A percentile compares a stretch with the other conserved stretches of the same genome.
phyloP scores from a whole-genome alignment of 2,113 vertebrate species.

The Ellobius talpinus region DNA sequence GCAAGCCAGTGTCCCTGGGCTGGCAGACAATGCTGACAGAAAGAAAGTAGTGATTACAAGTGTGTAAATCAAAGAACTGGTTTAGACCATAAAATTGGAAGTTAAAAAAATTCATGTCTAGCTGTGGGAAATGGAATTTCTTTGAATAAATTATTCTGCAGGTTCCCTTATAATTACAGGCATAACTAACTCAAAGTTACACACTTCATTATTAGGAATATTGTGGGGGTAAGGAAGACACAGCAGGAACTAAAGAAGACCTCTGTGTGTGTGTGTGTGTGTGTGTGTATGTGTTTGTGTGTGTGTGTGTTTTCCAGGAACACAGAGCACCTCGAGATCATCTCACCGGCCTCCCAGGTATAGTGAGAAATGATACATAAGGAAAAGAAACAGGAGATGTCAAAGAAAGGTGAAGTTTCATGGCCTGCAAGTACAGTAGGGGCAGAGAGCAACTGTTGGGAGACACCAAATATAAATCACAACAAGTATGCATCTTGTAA shows the following conservation, averaged over 20 bases:
- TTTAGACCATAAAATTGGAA: constrained; percentile 69
- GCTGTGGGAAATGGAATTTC: constrained; percentile 55
- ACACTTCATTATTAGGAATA: constrained; percentile 53
- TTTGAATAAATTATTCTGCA: constrained; percentile 60
- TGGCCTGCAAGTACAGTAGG: background rate
- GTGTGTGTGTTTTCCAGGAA: no score
- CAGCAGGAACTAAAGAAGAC: background rate
- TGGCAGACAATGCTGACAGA: background rate
- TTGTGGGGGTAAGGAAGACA: background rate
- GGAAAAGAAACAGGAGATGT: background rate
- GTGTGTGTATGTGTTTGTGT: background rate
- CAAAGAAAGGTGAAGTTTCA: background rate
- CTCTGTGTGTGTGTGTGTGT: background rate
- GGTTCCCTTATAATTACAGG: constrained; percentile 75
- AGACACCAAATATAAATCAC: background rate
- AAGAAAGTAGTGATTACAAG: constrained; percentile 44
- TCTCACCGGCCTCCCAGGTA: background rate
- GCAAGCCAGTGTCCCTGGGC: accelerated
- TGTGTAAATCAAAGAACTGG: constrained; percentile 58
- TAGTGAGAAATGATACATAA: background rate
- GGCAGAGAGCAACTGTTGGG: background rate
- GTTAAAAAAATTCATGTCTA: constrained; percentile 34
- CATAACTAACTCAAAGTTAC: constrained; percentile 67
- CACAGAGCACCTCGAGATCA: accelerated
- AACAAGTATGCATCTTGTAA: background rate